phyloP scores from a whole-genome alignment of 2,888 invertebrate genomes.

The Amiota minor region DNA sequence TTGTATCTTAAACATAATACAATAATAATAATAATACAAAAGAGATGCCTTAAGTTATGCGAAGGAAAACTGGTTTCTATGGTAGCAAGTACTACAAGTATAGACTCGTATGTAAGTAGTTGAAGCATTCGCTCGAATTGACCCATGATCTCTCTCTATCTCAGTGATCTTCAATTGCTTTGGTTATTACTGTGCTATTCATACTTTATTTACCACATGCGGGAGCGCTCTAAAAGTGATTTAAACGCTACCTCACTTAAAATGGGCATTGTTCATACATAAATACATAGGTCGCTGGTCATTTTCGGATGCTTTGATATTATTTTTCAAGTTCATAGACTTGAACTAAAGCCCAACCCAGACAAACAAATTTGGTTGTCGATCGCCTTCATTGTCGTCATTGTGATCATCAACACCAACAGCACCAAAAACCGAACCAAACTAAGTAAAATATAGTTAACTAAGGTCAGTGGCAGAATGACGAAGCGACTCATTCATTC shows the following conservation, averaged over 20 bases:
- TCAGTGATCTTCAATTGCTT: slow-evolving; percentile 18
- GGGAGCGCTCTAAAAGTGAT: slow-evolving; percentile 22
- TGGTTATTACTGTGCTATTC: slow-evolving; percentile 13
- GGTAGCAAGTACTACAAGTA: slow-evolving; percentile 37
- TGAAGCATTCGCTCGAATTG: slow-evolving; percentile 5
- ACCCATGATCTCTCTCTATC: not conserved
- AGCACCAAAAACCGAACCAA: no score
- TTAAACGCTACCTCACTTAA: slow-evolving; percentile 5
- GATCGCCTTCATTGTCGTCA: slow-evolving; percentile 45
- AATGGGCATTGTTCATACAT: not conserved
- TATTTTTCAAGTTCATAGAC: slow-evolving; percentile 59
- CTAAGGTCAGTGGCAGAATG: slow-evolving; percentile 59
- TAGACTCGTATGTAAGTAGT: slow-evolving; percentile 28
- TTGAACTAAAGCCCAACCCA: not conserved
- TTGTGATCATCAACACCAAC: no score
- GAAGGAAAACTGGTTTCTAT: slow-evolving; percentile 61
- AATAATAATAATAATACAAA: not conserved
- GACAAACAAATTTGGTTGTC: slow-evolving; percentile 20
- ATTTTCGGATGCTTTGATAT: slow-evolving; percentile 20
- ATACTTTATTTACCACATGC: not conserved
- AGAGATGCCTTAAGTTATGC: slow-evolving; percentile 36
- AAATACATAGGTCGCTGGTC: not conserved
- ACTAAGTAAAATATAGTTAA: slow-evolving; percentile 39
- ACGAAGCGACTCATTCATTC: no score
- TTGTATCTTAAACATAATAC: not conserved